Percentiles rank a stretch among this genome's conserved stretches.
These are phyloP conservation scores for Matsumurasca onukii DNA, from an alignment of 1,140 invertebrate genomes.

Conservation along the genomic window DNA sequence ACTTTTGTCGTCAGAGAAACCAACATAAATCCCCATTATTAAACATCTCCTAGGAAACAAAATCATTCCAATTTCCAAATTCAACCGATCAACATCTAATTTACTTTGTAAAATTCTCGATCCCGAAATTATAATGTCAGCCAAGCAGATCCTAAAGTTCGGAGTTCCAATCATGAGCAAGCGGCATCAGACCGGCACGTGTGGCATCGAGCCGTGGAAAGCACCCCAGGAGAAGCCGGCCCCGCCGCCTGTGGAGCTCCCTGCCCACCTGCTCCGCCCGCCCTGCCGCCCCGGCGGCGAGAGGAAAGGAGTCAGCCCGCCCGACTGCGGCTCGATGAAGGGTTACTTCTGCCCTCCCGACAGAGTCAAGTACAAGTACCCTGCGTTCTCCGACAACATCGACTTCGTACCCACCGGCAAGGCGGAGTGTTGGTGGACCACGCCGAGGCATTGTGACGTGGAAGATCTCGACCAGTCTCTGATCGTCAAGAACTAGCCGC, in stretches of 20 bases:
- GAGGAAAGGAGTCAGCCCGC: neutral
- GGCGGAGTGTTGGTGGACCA: slow-evolving; percentile 16
- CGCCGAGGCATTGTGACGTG: neutral
- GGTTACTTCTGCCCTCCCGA: slow-evolving; percentile 1
- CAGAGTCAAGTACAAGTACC: slow-evolving; percentile 11
- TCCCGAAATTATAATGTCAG: too few species aligned
- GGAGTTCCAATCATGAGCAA: neutral
- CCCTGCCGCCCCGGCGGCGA: neutral
- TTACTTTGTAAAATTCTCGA: too few species aligned
- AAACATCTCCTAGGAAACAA: too few species aligned
- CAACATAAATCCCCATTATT: too few species aligned
- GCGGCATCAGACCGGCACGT: neutral
- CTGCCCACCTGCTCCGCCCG: neutral
- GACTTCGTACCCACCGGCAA: slow-evolving; percentile 7
- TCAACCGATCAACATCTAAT: too few species aligned
- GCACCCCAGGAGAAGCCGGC: neutral
- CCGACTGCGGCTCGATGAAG: neutral
- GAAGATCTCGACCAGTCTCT: neutral
- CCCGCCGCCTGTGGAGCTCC: neutral
- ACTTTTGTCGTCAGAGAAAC: too few species aligned
- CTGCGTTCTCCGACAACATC: slow-evolving; percentile 15
- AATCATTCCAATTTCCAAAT: too few species aligned
- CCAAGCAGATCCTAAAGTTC: too few species aligned
- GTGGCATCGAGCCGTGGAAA: slow-evolving; percentile 10
- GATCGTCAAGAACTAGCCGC: neutral